A percentile compares a stretch with the other conserved stretches of the same genome.
Conservation (phyloP, 2,888 invertebrate species). For the Syrista parreyssii region DNA sequence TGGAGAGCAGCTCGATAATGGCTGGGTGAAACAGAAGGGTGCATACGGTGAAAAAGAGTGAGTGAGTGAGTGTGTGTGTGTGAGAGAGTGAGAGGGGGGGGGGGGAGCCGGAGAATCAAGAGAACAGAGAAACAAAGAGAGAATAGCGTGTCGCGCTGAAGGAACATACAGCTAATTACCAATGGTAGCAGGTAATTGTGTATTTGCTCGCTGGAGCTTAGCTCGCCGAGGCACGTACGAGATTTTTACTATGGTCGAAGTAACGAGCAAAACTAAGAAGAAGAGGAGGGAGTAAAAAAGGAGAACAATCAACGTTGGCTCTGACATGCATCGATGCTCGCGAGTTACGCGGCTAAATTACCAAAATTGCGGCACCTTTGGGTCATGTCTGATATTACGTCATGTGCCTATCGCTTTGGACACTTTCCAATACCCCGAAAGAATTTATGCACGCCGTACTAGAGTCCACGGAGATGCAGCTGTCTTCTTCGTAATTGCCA, state of each 20-base stretch:
- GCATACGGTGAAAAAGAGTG: not conserved
- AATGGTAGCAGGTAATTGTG: not conserved
- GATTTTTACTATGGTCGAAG: not conserved
- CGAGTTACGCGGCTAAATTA: conserved; percentile 10
- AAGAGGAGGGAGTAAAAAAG: not conserved
- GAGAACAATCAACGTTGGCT: not conserved
- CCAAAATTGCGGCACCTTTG: not conserved
- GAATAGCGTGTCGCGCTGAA: too few relatives aligned
- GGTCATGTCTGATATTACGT: not conserved
- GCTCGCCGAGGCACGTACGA: not conserved
- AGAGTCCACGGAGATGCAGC: too few relatives aligned
- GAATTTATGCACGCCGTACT: not conserved
- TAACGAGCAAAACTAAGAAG: not conserved
- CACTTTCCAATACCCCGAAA: not conserved
- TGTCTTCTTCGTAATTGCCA: not conserved
- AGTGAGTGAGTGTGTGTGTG: too few relatives aligned
- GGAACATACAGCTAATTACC: not conserved
- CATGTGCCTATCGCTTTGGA: not conserved
- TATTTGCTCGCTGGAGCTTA: not conserved
- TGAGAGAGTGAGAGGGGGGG: not conserved
- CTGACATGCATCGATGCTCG: conserved; percentile 19
- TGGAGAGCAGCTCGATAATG: not conserved
- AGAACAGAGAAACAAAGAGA: too few relatives aligned
- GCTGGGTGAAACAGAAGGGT: not conserved
- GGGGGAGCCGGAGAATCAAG: too few relatives aligned